phyloP scores from a whole-genome alignment of 2,113 vertebrate species.

The Syngnathus scovelli region DNA sequence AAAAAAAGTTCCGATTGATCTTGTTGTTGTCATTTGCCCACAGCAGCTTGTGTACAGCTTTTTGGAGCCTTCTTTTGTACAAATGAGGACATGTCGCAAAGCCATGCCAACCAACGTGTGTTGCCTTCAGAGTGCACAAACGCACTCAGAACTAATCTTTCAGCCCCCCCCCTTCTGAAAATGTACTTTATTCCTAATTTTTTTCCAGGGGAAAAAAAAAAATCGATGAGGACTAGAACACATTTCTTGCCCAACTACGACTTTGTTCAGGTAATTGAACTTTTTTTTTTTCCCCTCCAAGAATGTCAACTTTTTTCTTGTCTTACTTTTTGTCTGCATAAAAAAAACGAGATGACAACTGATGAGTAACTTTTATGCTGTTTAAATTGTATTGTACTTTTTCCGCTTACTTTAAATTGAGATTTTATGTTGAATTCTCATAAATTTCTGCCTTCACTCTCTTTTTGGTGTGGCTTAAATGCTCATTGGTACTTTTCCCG shows the following conservation, averaged over 20 bases:
- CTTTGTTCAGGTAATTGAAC: not conserved
- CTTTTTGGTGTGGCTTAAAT: not conserved
- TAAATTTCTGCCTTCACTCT: not conserved
- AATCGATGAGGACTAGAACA: not conserved
- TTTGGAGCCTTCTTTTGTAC: constrained; percentile 57
- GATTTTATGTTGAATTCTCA: not conserved
- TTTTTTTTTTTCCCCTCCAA: not conserved
- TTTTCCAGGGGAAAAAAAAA: not conserved
- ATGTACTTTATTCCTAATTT: not conserved
- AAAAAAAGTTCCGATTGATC: not conserved
- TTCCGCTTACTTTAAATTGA: not conserved
- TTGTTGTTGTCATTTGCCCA: constrained; percentile 18
- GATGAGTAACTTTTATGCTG: not conserved
- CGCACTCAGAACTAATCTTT: not conserved
- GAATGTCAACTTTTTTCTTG: not conserved
- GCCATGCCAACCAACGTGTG: constrained; percentile 60
- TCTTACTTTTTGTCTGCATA: not conserved
- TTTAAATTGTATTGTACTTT: not conserved
- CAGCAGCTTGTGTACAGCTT: constrained; percentile 33
- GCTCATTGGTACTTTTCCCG: not conserved
- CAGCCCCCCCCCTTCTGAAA: not conserved
- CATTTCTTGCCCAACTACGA: not conserved
- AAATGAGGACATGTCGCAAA: constrained; percentile 47
- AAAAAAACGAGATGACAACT: not conserved
- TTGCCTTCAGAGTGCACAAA: constrained; percentile 61